Evolutionary conservation across 2,888 invertebrate genomes (phyloP), one percentile per base, ranked within the genome.

Genomic region (Cerceris ruficornis): DNA sequence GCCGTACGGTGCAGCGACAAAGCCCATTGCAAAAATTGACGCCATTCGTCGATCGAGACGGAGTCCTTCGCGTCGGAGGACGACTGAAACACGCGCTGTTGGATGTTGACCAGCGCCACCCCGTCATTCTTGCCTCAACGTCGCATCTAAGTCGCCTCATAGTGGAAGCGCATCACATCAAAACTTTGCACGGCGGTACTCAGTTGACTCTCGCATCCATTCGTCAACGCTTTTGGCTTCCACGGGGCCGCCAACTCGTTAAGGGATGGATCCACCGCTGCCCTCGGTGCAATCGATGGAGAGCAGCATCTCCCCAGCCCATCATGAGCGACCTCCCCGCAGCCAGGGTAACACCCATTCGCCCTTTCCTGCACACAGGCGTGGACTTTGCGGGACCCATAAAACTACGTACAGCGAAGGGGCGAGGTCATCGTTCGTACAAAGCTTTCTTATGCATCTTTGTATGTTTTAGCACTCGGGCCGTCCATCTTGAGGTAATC

Each of bases 301-400:
- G 60, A 8, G 68, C 58, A 11, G n/a, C 41, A 7, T 2, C 15
- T 9, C 17, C 60, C 0, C 74, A 58, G 14, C 13, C 66, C n/a
- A 28, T 28, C 4, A 77, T 77, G 77, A 69, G 61, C 4, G 46
- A 66, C 39, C 62, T 74, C 2, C 74, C 73, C 9, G 65, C 58
- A 15, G 15, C 65, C 7, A 57, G 75, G 14, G 68, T 75, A 13
- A 72, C 64, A 2, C 17, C 28, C 4, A 28, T 1, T 28, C 28
- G 65, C 2, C 14, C 65, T 0, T 65, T 55, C 14, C 14, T 13
- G 0, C 46, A 66, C 6, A 58, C 61, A 13, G 75, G 69, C 0
- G 66, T 77, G 0, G 77, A 77, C 7, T 73, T 67, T 50, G 77
- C 74, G 7, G 77, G 73, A 2, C 69, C 77, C 0, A 46, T 69